phyloP scores from a whole-genome alignment of 2,888 invertebrate species.

The Yponomeuta evonymella region DNA sequence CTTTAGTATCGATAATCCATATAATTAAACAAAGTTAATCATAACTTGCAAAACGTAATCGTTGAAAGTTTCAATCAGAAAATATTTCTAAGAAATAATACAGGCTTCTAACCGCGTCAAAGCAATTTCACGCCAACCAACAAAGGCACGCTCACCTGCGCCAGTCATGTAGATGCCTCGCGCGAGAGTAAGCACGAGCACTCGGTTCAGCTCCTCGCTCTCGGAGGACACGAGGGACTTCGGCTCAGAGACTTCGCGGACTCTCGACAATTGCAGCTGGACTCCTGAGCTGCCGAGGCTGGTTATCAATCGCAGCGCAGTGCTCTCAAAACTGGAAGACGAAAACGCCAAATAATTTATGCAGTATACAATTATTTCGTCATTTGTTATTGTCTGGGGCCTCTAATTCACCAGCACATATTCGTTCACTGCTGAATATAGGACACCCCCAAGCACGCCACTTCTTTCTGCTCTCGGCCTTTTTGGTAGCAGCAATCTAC shows the following conservation, averaged over 20 bases:
- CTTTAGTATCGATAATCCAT: no score
- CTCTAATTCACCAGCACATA: no score
- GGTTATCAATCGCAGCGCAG: conserved; percentile 89
- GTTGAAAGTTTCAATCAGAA: no score
- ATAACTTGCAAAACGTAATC: no score
- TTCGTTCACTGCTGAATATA: no score
- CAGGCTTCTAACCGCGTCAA: not conserved
- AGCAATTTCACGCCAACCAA: not conserved
- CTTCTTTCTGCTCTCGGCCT: no score
- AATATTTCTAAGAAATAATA: not conserved
- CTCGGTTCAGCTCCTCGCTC: conserved; percentile 95
- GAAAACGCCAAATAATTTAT: not conserved
- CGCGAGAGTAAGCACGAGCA: conserved; percentile 94
- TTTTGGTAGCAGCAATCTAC: no score
- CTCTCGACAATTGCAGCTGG: conserved; percentile 93
- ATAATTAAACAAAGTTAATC: no score
- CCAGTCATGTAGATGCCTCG: conserved; percentile 96
- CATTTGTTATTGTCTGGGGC: no score
- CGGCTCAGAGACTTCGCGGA: conserved; percentile 90
- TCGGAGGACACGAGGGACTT: conserved; percentile 94
- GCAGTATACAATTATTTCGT: not conserved
- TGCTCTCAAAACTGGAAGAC: conserved; percentile 86
- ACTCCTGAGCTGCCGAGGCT: conserved; percentile 96
- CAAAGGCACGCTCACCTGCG: conserved; percentile 61
- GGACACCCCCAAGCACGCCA: no score